Conservation (phyloP, 2,113 vertebrate genomes). For the Chloroceryle aenea region DNA sequence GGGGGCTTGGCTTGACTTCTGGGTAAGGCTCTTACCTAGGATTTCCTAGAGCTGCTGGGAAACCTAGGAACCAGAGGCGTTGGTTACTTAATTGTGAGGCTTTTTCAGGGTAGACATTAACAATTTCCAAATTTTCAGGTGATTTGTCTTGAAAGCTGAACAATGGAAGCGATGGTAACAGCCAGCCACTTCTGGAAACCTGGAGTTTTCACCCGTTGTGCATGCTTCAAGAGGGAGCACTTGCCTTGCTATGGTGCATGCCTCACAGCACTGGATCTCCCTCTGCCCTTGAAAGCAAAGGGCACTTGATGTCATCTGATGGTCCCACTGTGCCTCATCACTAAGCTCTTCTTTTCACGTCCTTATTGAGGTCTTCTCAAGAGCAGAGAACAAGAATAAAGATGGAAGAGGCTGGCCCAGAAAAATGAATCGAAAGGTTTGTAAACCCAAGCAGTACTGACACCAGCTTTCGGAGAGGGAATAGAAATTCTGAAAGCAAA, state of each 20-base stretch:
- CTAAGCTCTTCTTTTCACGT: background rate
- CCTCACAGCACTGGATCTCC: background rate
- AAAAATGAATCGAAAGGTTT: background rate
- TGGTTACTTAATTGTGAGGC: background rate
- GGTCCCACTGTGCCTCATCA: background rate
- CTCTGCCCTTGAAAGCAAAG: background rate
- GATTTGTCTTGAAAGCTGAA: background rate
- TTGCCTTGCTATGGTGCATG: rapidly evolving
- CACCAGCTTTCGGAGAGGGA: background rate
- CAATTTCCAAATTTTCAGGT: background rate
- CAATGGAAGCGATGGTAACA: background rate
- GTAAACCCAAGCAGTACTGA: background rate
- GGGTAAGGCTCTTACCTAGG: background rate
- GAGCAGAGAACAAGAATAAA: background rate
- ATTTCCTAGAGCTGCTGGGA: background rate
- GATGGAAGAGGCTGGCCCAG: background rate
- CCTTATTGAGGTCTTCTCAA: background rate
- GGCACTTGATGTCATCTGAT: background rate
- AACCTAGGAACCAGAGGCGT: background rate
- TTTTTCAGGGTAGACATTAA: background rate
- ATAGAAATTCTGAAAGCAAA: background rate
- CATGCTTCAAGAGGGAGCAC: rapidly evolving
- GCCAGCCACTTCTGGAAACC: background rate
- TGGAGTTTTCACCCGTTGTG: background rate
- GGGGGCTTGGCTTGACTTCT: background rate